A percentile compares a stretch with the other conserved stretches of the same genome.
These are phyloP conservation scores for Mixornis gularis DNA, from an alignment of 2,113 vertebrate species.

Conservation along the genomic window DNA sequence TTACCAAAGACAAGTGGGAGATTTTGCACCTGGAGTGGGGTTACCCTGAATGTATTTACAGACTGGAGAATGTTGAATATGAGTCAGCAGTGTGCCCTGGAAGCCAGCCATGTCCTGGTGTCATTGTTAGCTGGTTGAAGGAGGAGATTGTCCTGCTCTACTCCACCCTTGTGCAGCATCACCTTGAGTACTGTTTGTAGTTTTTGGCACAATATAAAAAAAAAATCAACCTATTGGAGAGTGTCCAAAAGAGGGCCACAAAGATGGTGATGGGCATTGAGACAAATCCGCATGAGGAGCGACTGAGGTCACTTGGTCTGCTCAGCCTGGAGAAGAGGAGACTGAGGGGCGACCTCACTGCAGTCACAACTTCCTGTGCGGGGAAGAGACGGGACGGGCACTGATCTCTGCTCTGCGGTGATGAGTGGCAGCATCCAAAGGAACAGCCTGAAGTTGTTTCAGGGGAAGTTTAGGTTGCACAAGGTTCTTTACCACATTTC, in stretches of 20 bases:
- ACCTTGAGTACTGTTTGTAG: neutral
- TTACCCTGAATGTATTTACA: neutral
- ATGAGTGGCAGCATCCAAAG: accelerated
- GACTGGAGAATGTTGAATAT: accelerated
- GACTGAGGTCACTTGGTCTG: neutral
- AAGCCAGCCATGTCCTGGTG: neutral
- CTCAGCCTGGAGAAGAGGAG: neutral
- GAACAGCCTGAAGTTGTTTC: neutral
- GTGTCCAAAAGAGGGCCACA: neutral
- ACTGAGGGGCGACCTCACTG: neutral
- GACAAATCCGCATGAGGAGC: accelerated
- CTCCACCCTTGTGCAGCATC: accelerated
- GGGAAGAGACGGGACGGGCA: neutral
- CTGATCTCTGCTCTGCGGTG: neutral
- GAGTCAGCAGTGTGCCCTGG: too few relatives aligned
- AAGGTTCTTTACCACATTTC: neutral
- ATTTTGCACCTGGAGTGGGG: neutral
- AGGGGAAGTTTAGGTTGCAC: neutral
- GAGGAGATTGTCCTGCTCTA: neutral
- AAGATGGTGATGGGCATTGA: neutral
- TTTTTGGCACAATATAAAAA: neutral
- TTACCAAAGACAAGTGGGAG: neutral
- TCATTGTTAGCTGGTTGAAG: neutral
- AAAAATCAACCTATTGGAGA: neutral
- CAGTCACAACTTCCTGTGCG: accelerated